These are phyloP conservation scores for Dipus sagitta DNA, from an alignment of 2,797 vertebrate species.

Conservation along the genomic window DNA sequence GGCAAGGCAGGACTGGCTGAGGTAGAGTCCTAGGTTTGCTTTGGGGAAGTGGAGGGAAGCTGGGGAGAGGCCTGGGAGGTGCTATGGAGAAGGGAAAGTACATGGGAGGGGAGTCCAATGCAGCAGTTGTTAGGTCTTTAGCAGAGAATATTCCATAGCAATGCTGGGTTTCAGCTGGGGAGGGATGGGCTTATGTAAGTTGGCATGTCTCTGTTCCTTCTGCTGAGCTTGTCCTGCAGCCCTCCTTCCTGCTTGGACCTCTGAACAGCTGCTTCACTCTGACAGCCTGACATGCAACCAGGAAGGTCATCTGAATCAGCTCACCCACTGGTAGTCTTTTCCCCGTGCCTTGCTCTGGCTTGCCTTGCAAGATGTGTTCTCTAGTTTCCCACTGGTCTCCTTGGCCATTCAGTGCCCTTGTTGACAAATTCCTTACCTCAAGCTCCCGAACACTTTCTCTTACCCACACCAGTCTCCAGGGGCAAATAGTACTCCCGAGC, in stretches of 20 bases:
- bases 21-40: neutral
- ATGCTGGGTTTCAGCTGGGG: neutral
- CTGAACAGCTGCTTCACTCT: neutral
- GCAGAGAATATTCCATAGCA: slow-evolving; percentile 53
- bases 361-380: neutral
- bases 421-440: neutral
- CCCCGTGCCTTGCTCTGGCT: neutral
- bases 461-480: fast-evolving
- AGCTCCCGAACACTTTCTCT: neutral
- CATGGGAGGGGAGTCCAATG: neutral
- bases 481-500: neutral
- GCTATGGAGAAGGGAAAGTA: neutral
- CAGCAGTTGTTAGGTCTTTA: slow-evolving; percentile 12
- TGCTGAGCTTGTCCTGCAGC: neutral
- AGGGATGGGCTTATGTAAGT: neutral
- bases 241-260: neutral
- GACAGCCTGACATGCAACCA: neutral
- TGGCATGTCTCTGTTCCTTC: neutral
- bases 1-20: neutral
- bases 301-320: neutral
- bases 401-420: neutral
- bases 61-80: neutral
- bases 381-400: neutral
- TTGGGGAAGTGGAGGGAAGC: neutral
- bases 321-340: neutral